phyloP scores from a whole-genome alignment of 2,797 vertebrate genomes.

The Microctenopoma lineatum region DNA sequence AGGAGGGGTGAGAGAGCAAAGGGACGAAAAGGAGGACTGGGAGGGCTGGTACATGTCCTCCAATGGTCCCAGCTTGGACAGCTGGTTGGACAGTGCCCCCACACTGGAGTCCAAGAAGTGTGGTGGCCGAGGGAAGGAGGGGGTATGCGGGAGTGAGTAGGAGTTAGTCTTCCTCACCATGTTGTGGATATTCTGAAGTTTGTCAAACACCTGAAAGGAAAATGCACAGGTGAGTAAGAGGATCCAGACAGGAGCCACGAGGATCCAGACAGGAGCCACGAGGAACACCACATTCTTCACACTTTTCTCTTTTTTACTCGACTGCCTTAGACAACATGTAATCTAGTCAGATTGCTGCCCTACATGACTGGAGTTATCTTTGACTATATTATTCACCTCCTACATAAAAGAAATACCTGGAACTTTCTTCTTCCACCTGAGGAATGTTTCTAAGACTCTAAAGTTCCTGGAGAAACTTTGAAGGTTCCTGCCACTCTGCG shows the following conservation, averaged over 20 bases:
- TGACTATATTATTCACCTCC: too few relatives aligned
- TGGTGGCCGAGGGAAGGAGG: conserved; percentile 17
- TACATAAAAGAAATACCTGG: too few relatives aligned
- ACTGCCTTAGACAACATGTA: too few relatives aligned
- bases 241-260: neutral
- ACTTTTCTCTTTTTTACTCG: neutral
- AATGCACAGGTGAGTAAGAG: conserved; percentile 3
- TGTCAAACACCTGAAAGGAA: conserved; percentile 72
- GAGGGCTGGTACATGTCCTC: conserved; percentile 66
- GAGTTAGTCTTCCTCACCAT: conserved; percentile 16
- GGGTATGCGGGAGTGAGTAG: conserved; percentile 12
- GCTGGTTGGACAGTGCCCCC: conserved; percentile 47
- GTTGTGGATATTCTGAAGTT: conserved; percentile 59
- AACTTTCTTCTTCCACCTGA: too few relatives aligned
- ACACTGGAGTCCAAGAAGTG: conserved; percentile 50
- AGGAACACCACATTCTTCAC: neutral
- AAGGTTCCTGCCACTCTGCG: too few relatives aligned
- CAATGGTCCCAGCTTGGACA: conserved; percentile 72
- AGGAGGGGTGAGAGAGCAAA: conserved; percentile 27
- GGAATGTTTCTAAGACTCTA: too few relatives aligned
- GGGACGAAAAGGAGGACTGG: conserved; percentile 33
- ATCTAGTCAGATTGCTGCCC: too few relatives aligned
- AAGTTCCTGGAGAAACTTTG: too few relatives aligned
- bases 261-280: too few relatives aligned
- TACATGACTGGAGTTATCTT: too few relatives aligned